Conservation (phyloP, 2,113 vertebrate species). For the Ibidorhyncha struthersii region DNA sequence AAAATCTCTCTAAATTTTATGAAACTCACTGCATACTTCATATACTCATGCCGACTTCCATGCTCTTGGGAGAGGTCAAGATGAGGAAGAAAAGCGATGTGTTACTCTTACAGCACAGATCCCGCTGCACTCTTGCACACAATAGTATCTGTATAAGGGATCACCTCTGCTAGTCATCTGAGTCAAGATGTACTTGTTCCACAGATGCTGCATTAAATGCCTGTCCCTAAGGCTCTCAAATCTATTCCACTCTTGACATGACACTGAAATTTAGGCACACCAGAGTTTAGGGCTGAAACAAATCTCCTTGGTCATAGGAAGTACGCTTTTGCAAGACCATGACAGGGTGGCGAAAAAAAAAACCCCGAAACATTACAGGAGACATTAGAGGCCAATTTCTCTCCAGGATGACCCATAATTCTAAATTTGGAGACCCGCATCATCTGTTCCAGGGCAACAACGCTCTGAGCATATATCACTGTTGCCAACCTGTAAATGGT, state of each 20-base stretch:
- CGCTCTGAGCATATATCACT: background rate
- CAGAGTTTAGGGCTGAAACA: background rate
- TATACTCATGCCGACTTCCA: background rate
- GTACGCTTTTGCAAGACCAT: background rate
- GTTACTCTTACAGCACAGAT: background rate
- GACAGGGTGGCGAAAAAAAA: background rate
- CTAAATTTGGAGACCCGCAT: background rate
- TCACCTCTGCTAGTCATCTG: background rate
- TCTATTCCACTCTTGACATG: background rate
- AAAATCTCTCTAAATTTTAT: background rate
- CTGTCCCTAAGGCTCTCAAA: background rate
- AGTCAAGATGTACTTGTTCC: background rate
- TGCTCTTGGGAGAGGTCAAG: background rate
- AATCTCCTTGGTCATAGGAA: background rate
- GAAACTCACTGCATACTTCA: background rate
- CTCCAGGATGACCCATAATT: background rate
- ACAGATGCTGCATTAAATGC: background rate
- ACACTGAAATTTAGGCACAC: background rate
- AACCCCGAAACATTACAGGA: background rate
- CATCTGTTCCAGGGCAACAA: background rate
- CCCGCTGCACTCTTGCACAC: background rate
- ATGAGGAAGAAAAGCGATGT: background rate
- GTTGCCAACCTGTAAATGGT: background rate
- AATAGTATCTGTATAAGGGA: background rate
- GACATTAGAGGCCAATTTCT: background rate